Percentiles rank a stretch among this genome's conserved stretches.
These are phyloP conservation scores for Zoroaster sp. DNA, from an alignment of 53 echinoderm and acorn worm genomes.

Conservation along the genomic window DNA sequence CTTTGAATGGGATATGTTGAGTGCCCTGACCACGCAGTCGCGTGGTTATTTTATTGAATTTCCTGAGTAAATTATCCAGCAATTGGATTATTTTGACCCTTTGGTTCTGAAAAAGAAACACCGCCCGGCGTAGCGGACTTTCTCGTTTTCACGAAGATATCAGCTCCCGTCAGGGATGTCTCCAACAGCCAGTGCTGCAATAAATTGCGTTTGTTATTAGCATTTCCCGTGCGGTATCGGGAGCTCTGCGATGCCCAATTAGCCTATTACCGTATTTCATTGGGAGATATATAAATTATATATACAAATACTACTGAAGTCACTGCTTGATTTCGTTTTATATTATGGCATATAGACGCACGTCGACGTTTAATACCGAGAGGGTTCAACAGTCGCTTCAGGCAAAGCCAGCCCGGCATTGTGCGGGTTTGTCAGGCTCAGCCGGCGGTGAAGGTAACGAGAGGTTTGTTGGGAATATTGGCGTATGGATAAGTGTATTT, in stretches of 20 bases:
- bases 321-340: no score
- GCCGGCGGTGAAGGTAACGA: no score
- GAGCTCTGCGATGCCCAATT: background rate
- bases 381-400: no score
- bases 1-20: background rate
- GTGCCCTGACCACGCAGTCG: constrained; percentile 7
- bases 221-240: background rate
- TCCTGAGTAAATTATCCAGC: constrained; percentile 10
- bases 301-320: constrained; percentile 11
- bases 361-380: no score
- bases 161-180: background rate
- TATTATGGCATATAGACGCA: no score
- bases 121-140: background rate
- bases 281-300: constrained; percentile 16
- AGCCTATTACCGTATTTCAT: constrained; percentile 17
- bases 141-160: background rate
- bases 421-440: no score
- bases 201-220: background rate
- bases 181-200: background rate
- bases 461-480: no score
- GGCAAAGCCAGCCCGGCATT: no score
- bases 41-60: background rate
- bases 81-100: background rate
- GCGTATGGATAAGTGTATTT: no score
- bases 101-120: background rate